Evolutionary conservation across 2,797 vertebrate genomes (phyloP), one percentile per base, ranked within the genome.

Genomic region (Sebastes itinus): DNA sequence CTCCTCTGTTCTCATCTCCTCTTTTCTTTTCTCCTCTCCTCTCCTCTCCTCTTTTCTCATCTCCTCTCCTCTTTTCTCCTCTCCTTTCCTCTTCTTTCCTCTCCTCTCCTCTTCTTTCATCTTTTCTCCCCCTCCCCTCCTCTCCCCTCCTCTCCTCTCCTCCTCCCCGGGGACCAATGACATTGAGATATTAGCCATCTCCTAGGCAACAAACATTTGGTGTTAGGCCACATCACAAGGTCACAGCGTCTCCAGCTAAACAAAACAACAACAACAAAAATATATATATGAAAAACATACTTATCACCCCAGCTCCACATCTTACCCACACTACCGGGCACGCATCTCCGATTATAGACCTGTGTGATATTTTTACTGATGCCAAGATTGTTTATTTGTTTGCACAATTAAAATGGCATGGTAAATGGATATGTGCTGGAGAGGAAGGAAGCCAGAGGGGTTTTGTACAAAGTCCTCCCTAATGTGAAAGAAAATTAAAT

Each of bases 161-260:
- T 71, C 61, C 61, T 78, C 70, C 61, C 75, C 73, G 77, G 82
- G 69, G 77, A 85, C 65, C 76, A 90, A 84, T 95, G 95, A 95
- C 94, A 95, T 88, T 90, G 94, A 95, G 93, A 91, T 89, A 76
- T 93, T 92, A 92, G 89, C 91, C 78, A 94, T 97, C 95, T 90
- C 96, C 94, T 92, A 95, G 94, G 96, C 89, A 96, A 96, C 95
- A 87, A 91, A 92, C 87, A 80, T 87, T 86, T 77, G 82, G 86
- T 91, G 87, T 92, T 85, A 69, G 83, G 84, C 88, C 87, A 86
- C 82, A 91, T 88, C 74, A 79, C 87, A 89, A 94, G 93, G 94
- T 95, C 93, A 92, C 33, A 69, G 58, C 52, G 80, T 89, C 83
- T 87, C 76, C 70, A 85, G 79, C 49, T 20, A 52, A 46, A 46